Base-by-base conservation (phyloP, 2,113 vertebrate genomes). In the Macquaria australasica region DNA sequence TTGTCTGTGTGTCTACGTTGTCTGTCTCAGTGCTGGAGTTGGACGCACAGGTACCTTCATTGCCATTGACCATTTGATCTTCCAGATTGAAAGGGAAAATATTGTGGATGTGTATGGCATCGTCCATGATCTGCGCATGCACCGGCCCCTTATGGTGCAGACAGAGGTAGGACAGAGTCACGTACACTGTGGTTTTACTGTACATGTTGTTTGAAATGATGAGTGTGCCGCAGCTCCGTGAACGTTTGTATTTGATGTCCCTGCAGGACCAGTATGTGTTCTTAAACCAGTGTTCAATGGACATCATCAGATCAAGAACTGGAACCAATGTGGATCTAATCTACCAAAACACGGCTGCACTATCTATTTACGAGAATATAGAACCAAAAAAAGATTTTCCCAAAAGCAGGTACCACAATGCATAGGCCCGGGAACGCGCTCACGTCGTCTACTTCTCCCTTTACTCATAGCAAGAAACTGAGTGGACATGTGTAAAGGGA, bases 21-120 rank as follows among this genome's bases (percentile, higher is more conserved):
- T 85, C 45, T 7, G 4, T 31, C 28, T 69, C 94, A 99, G 98
- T 23, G 98, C 98, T 43, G 98, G 98, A 0, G 98, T 99, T 0
- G 98, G 98, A 6, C 97, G 98, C 74, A 99, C 98, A 0, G 98
- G 98, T 11, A 99, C 98, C 0, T 98, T 99, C 79, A 98, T 99
- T 23, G 96, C 98, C 87, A 97, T 99, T 0, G 98, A 99, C 77
- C 96, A 94, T 8, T 95, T 99, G 53, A 96, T 98, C 88, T 97
- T 97, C 88, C 98, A 99, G 94, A 97, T 99, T 10, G 98, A 99
- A 85, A 96, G 96, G 51, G 97, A 99, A 89, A 97, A 94, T 28
- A 83, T 82, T 0, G 97, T 98, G 82, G 98, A 99, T 0, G 95
- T 99, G n/a, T 99, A 94, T 0, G 97, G 97, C 12, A 95, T 95